Percentiles rank a stretch among this genome's conserved stretches.
Evolutionary conservation across 1,140 invertebrate genomes (phyloP).

Genomic region (Halesus radiatus): DNA sequence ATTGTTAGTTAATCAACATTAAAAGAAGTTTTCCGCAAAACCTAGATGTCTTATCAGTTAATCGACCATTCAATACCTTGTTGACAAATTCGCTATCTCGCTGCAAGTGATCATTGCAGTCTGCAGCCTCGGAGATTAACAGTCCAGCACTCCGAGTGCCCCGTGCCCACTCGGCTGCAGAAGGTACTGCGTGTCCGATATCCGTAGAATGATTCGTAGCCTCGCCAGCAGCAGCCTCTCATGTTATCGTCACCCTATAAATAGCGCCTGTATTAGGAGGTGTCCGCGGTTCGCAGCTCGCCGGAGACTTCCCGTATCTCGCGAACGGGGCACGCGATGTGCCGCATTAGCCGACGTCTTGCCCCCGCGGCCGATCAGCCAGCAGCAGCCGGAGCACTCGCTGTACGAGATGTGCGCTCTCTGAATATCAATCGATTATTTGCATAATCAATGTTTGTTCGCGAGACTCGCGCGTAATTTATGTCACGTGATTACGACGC

Average conservation of each 20-base stretch:
- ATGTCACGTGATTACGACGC: conserved; percentile 4
- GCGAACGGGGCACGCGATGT: conserved; percentile 25
- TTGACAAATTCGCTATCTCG: too few species aligned
- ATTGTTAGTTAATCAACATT: not conserved
- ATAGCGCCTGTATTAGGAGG: conserved; percentile 13
- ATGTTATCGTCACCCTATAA: conserved; percentile 29
- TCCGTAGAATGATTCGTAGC: conserved; percentile 20
- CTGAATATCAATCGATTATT: conserved; percentile 48
- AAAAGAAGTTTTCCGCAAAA: not conserved
- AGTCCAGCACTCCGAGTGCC: too few species aligned
- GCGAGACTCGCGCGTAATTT: conserved; percentile 1
- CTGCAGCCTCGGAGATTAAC: too few species aligned
- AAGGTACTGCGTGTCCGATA: conserved; percentile 11
- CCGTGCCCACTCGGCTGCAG: too few species aligned
- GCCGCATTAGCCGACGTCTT: conserved; percentile 11
- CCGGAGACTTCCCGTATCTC: not conserved
- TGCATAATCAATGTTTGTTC: conserved; percentile 29
- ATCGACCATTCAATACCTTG: too few species aligned
- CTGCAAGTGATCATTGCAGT: too few species aligned
- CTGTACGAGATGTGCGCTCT: conserved; percentile 6
- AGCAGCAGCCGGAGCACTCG: not conserved
- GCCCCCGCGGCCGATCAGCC: conserved; percentile 24
- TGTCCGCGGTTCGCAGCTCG: not conserved
- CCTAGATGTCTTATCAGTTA: too few species aligned
- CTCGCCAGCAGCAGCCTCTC: not conserved